These are phyloP conservation scores for Leptinotarsa lineolata DNA, from an alignment of 1,140 invertebrate species.

Conservation along the genomic window DNA sequence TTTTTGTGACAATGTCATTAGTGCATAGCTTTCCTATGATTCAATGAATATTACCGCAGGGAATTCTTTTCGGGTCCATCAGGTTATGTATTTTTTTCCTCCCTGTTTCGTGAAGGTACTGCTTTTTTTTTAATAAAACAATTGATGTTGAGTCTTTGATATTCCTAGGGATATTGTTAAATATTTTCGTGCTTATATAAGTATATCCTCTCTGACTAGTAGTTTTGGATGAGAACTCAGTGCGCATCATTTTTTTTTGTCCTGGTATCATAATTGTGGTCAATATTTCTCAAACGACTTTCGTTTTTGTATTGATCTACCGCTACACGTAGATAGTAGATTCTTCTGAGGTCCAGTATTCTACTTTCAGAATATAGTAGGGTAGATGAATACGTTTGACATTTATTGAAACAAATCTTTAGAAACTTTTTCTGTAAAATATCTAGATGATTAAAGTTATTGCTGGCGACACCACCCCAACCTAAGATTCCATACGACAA, in stretches of 20 bases:
- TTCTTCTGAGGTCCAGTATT: conserved; percentile 1
- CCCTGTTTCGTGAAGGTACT: not conserved
- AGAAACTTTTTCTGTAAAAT: too few species aligned
- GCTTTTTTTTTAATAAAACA: conserved; percentile 10
- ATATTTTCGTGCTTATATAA: conserved; percentile 12
- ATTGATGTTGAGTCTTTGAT: conserved; percentile 14
- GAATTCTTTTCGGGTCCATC: conserved; percentile 10
- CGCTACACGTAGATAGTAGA: conserved; percentile 12
- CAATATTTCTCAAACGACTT: not conserved
- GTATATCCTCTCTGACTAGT: conserved; percentile 12
- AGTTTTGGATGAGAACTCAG: conserved; percentile 10
- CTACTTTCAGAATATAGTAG: conserved; percentile 12
- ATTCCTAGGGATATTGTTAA: conserved; percentile 14
- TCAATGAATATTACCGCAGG: not conserved
- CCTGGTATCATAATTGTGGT: conserved; percentile 10
- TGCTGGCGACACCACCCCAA: too few species aligned
- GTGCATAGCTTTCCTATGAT: not conserved
- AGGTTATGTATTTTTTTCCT: conserved; percentile 7
- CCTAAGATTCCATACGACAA: too few species aligned
- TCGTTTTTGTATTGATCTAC: conserved; percentile 4
- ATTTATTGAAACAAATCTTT: too few species aligned
- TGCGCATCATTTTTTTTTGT: conserved; percentile 14
- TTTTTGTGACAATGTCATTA: too few species aligned
- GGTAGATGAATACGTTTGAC: too few species aligned
- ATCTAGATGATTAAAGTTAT: too few species aligned